phyloP scores from a whole-genome alignment of 92 coral and sea anemone genomes.

The Epizoanthus scotinus region DNA sequence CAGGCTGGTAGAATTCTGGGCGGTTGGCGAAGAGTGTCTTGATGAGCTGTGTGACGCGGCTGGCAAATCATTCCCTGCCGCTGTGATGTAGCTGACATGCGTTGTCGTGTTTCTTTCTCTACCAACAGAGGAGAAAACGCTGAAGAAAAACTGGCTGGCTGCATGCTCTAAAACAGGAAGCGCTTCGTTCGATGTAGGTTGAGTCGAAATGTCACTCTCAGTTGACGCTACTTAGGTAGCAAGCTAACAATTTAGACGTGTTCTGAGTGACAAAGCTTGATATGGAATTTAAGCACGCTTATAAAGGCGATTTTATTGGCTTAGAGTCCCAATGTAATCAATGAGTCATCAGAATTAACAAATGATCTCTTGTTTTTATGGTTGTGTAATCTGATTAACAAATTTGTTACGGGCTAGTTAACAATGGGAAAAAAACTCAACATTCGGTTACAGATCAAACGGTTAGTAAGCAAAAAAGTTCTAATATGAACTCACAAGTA shows the following conservation, averaged over 20 bases:
- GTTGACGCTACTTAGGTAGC: not conserved
- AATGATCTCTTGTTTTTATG: slow-evolving; percentile 13
- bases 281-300: slow-evolving; percentile 29
- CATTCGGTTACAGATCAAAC: no score
- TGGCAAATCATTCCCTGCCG: not conserved
- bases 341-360: slow-evolving; percentile 17
- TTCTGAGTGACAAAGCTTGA: slow-evolving; percentile 3
- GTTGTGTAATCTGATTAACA: slow-evolving; percentile 23
- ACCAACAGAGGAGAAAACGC: slow-evolving; percentile 16
- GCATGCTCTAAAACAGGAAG: slow-evolving; percentile 4
- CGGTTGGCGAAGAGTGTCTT: slow-evolving; percentile 17
- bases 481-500: not conserved
- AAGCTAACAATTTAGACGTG: not conserved
- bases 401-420: slow-evolving; percentile 5
- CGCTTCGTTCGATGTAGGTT: not conserved
- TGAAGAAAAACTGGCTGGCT: slow-evolving; percentile 5
- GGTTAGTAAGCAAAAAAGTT: no score
- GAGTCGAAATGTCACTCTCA: not conserved
- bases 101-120: not conserved
- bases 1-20: slow-evolving; percentile 21
- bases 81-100: not conserved
- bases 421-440: not conserved
- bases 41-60: not conserved
- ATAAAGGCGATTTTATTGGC: slow-evolving; percentile 38
- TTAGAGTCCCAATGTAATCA: slow-evolving; percentile 35